Conservation (phyloP, 2,888 invertebrate species). For the Oegoconia quadripuncta region DNA sequence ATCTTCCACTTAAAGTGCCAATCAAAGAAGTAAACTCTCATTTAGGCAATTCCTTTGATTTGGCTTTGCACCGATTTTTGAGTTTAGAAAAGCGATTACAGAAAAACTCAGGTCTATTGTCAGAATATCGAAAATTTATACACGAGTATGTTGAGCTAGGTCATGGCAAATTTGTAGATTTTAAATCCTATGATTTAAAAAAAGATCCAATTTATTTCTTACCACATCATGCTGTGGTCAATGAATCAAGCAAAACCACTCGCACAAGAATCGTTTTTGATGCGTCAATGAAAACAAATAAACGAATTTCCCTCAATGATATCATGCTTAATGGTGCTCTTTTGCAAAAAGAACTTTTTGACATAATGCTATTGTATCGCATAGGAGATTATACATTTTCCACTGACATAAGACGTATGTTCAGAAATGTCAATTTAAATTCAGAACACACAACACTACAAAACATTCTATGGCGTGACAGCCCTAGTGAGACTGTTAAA, state of each 20-base stretch:
- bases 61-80: too few relatives aligned
- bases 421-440: constrained; percentile 7
- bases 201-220: constrained; percentile 14
- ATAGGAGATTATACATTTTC: constrained; percentile 6
- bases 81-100: too few relatives aligned
- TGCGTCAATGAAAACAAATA: constrained; percentile 13
- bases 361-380: constrained; percentile 13
- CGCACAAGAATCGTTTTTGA: constrained; percentile 12
- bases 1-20: constrained; percentile 17
- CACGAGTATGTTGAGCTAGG: too few relatives aligned
- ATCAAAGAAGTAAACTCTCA: too few relatives aligned
- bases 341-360: too few relatives aligned
- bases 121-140: too few relatives aligned
- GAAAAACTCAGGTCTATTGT: too few relatives aligned
- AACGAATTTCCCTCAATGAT: constrained; percentile 15
- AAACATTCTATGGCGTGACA: constrained; percentile 15
- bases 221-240: too few relatives aligned
- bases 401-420: constrained; percentile 13
- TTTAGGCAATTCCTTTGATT: too few relatives aligned
- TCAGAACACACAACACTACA: constrained; percentile 10
- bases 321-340: constrained; percentile 15
- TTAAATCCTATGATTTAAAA: too few relatives aligned
- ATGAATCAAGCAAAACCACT: constrained; percentile 14
- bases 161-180: too few relatives aligned
- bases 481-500: constrained; percentile 8